Evolutionary conservation across 2,113 vertebrate species (phyloP).

Genomic region (Hucho hucho): DNA sequence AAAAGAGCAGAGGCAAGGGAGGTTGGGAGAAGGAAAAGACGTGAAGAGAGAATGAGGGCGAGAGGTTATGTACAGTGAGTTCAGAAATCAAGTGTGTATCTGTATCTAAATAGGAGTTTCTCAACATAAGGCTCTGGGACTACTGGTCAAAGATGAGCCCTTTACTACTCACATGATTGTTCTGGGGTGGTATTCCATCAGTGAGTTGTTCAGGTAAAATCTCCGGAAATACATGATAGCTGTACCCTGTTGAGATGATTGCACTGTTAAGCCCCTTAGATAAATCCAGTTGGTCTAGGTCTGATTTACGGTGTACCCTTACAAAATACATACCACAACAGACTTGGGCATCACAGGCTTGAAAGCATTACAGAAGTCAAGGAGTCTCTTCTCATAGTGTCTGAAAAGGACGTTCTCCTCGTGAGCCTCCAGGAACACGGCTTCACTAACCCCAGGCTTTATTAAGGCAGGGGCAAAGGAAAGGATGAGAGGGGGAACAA

Average conservation of each 20-base stretch:
- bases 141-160: background rate
- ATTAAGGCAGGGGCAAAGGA: background rate
- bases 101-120: background rate
- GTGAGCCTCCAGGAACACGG: conserved; percentile 74
- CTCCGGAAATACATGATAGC: conserved; percentile 95
- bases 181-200: conserved; percentile 95
- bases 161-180: conserved; percentile 92
- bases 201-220: conserved; percentile 95
- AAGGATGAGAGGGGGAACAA: background rate
- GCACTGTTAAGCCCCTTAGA: too few relatives aligned
- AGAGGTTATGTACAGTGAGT: background rate
- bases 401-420: conserved; percentile 87
- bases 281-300: too few relatives aligned
- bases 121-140: background rate
- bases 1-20: too few relatives aligned
- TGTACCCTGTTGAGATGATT: conserved; percentile 78
- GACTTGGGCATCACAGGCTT: conserved; percentile 93
- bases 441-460: conserved; percentile 70
- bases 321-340: conserved; percentile 82
- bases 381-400: conserved; percentile 89
- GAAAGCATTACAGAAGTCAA: conserved; percentile 90
- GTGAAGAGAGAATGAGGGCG: background rate
- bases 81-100: too few relatives aligned
- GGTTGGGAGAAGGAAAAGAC: too few relatives aligned
- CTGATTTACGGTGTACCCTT: background rate